Base-by-base conservation (phyloP, 2,888 invertebrate species). In the Sinhomidia bicolor region DNA sequence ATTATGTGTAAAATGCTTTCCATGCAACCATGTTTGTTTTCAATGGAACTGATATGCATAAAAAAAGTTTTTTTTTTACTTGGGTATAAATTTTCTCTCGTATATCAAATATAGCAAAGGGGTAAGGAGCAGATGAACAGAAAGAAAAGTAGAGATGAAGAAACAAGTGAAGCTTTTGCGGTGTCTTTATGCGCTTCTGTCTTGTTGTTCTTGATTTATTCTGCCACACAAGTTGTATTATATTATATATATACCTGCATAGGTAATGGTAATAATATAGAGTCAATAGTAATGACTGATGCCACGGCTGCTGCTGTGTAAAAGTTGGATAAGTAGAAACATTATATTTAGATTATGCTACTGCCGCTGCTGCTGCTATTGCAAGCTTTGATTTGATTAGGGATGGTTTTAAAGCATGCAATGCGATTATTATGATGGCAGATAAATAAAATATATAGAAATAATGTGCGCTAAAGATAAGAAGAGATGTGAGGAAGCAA, bases 151-250 rank as follows among this genome's bases (percentile, higher is more conserved):
- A 44, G 71, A 44, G 5, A 71, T 44, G 71, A n/a, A 26, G 23
- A 14, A 71, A 71, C 65, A 65, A 65, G 65, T 10, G n/a, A 68
- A 68, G 41, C 36, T 23, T 71, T 10, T 41, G 47, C 68, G 36
- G 82, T 54, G 68, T 71, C 26, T 82, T 29, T 20, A 9, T 44
- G 23, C 44, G 1, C 20, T 36, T n/a, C 41, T 71, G 44, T 80
- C 62, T 20, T 47, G 47, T 17, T 74, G 12, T 60, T 65, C 47
- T 83, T 85, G 78, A 76, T 44, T 44, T 62, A 57, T 60, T 54
- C 83, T 74, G 32, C 76, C 85, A 62, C 85, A 76, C 78, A 85
- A 85, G 85, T 85, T 71, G 84, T 26, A 47, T 36, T 23, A 41
- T 68, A 10, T 1, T 14, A 17, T 26, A 14, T 47, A 23, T 65